Conservation (phyloP, 53 echinoderm and acorn worm genomes). For the Pentamera pediparva region DNA sequence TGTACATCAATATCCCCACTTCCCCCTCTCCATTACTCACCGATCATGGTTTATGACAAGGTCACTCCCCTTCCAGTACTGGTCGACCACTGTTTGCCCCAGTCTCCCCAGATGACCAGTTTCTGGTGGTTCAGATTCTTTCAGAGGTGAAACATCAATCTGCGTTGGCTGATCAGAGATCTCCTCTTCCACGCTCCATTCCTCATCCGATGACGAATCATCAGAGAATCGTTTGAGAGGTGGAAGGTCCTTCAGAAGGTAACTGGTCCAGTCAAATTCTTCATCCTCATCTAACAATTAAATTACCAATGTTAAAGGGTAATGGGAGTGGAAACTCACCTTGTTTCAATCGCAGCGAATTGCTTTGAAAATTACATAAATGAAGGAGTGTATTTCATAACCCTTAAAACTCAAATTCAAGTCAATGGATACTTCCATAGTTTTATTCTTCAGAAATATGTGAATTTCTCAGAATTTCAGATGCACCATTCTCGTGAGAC, state of each 20-base stretch:
- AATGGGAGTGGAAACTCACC: too few relatives aligned
- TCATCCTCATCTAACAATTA: constrained; percentile 31
- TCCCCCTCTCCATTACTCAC: constrained; percentile 24
- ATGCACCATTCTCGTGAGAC: too few relatives aligned
- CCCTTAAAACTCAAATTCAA: too few relatives aligned
- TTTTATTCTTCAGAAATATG: neutral
- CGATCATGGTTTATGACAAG: too few relatives aligned
- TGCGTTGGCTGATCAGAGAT: neutral
- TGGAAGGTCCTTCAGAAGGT: neutral
- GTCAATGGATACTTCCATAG: neutral
- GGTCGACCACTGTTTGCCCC: neutral
- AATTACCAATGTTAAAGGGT: neutral
- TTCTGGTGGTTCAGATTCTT: neutral
- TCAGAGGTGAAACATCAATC: neutral
- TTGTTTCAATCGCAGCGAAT: too few relatives aligned
- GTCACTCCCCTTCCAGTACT: constrained; percentile 19
- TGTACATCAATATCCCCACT: too few relatives aligned
- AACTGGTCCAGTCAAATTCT: constrained; percentile 6
- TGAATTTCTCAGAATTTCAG: too few relatives aligned
- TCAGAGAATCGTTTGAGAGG: constrained; percentile 21
- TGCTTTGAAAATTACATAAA: neutral
- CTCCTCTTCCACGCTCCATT: constrained; percentile 23
- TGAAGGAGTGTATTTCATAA: too few relatives aligned
- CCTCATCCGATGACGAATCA: constrained; percentile 17
- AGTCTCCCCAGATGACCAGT: neutral